Evolutionary conservation across 2,113 vertebrate genomes (phyloP).

Genomic region (Drymodes brunneopygia): DNA sequence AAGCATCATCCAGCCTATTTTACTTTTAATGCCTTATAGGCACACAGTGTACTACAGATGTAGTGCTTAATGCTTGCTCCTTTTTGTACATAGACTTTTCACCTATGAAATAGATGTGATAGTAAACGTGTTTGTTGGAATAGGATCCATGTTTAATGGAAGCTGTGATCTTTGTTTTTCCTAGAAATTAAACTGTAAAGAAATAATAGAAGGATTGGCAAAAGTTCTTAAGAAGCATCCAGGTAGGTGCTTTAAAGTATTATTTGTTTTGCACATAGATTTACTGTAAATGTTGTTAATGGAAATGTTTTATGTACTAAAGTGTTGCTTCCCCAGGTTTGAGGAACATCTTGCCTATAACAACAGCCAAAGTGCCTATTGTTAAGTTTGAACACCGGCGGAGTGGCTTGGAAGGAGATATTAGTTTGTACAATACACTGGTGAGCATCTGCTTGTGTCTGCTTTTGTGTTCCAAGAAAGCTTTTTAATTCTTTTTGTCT

Average conservation of each 20-base stretch:
- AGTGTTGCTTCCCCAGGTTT: conserved; percentile 80
- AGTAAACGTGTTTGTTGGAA: not conserved
- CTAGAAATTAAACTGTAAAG: conserved; percentile 97
- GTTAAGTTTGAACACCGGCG: conserved; percentile 97
- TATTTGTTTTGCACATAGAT: not conserved
- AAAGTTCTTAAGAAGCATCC: conserved; percentile 96
- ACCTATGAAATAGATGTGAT: not conserved
- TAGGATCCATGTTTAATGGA: not conserved
- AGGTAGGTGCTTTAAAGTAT: conserved; percentile 73
- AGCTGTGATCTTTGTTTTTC: conserved; percentile 35
- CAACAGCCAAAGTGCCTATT: conserved; percentile 99
- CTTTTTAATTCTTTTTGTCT: not conserved
- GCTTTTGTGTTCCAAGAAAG: not conserved
- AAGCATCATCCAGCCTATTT: not conserved
- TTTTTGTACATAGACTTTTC: not conserved
- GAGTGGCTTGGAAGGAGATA: conserved; percentile 94
- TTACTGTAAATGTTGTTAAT: not conserved
- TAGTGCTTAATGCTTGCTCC: not conserved
- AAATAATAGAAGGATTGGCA: conserved; percentile 97
- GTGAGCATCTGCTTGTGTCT: conserved; percentile 71
- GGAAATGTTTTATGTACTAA: conserved; percentile 58
- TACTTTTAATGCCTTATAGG: not conserved
- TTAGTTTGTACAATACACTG: conserved; percentile 98
- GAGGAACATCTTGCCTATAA: conserved; percentile 98
- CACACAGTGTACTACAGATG: not conserved